These are phyloP conservation scores for Patella vulgata DNA, from an alignment of 1,140 invertebrate genomes.

Conservation along the genomic window DNA sequence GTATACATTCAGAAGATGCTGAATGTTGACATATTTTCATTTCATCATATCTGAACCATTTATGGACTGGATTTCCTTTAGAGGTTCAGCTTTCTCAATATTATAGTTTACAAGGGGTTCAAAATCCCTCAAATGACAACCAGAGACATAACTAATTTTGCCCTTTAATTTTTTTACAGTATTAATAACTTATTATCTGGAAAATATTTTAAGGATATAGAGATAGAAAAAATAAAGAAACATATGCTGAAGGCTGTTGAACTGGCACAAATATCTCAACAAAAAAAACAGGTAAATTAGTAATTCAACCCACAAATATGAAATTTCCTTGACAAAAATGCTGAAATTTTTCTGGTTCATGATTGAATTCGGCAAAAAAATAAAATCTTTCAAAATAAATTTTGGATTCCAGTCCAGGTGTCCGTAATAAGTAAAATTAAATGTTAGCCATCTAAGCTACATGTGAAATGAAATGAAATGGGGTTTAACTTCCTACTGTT, in stretches of 20 bases:
- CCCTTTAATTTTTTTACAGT: conserved; percentile 43
- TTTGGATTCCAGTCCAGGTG: neutral
- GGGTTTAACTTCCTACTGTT: no score
- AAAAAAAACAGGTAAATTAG: conserved; percentile 35
- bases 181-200: conserved; percentile 63
- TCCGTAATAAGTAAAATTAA: neutral
- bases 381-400: neutral
- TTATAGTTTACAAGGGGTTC: no score
- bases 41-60: neutral
- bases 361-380: neutral
- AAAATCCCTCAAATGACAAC: no score
- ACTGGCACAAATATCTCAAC: conserved; percentile 61
- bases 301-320: no score
- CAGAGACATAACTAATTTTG: no score
- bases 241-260: conserved; percentile 75
- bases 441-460: no score
- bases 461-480: no score
- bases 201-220: conserved; percentile 72
- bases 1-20: neutral
- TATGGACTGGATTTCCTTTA: no score
- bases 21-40: no score
- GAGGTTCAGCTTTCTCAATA: no score
- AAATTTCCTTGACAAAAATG: no score
- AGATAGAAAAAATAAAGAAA: conserved; percentile 72
- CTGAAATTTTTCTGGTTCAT: neutral